Base-by-base conservation (phyloP, 2,113 vertebrate genomes). In the Bothrops jararaca region DNA sequence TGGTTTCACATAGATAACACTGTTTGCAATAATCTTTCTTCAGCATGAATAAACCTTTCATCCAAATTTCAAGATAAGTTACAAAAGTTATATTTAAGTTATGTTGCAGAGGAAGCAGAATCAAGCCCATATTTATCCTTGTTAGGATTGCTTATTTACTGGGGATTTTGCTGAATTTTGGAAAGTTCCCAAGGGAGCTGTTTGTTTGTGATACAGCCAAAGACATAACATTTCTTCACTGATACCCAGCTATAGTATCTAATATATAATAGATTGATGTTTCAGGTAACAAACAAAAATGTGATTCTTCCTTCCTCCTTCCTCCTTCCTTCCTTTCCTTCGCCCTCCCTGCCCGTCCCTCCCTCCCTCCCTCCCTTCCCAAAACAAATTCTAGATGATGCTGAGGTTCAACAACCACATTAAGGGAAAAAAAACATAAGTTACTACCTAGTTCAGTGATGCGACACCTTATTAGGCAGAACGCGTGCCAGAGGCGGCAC, bases 1-100 rank as follows among this genome's bases (percentile, higher is more conserved):
- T 87, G 48, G 2, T 9, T 0, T 0, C 56, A 7, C 26, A 54
- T 5, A 92, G 26, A 29, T 54, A 95, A 95, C 54, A 15, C 10
- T 90, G 93, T 52, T 91, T 57, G 23, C 50, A 57, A 85, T 60
- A 58, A 13, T 74, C 90, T 94, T 93, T 90, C 80, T 94, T 89
- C 52, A 48, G 20, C 74, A 91, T 93, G 3, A 53, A 86, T 92
- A 92, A 86, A 90, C 86, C 88, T 92, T 93, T 91, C 42, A 93
- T 89, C 7, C 42, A 92, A 50, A 89, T 92, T 53, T 93, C 92
- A 91, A 90, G 6, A 89, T n/a, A 92, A 91, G 54, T 11, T n/a
- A n/a, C n/a, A n/a, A n/a, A n/a, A n/a, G n/a, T n/a, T n/a, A 86
- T 95, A 42, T 93, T 85, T 54, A 93, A 80, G n/a, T 74, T 95